Evolutionary conservation across 1,140 invertebrate genomes (phyloP), one percentile per base, ranked within the genome.

Genomic region (Leptinotarsa undecemlineata): DNA sequence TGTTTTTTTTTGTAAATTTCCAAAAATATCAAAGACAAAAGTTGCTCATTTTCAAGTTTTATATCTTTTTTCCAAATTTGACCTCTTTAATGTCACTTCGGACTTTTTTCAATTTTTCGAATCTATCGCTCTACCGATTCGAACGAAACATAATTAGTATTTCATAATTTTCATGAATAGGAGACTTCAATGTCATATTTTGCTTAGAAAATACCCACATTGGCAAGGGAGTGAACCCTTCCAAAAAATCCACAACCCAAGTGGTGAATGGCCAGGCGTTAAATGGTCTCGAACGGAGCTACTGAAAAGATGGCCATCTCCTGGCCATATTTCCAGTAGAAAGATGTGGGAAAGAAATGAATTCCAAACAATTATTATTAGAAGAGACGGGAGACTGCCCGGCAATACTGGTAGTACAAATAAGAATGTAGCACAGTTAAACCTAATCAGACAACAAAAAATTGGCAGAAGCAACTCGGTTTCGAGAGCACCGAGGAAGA

Each of bases 401-500:
- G 1, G 26, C 19, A 63, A 23, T 19, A 4, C 62, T 63, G 62
- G 62, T 4, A 63, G 62, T 13, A 63, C 62, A 63, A 19, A n/a
- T n/a, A 26, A 4, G 26, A 63, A 4, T 13, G 23, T 19, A 63
- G 62, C 14, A 17, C 14, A 20, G 19, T 17, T 4, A n/a, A 63
- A n/a, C 4, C 15, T 19, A 63, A 4, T 3, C 14, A 19, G 6
- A 20, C 26, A 26, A 6, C 26, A 0, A 6, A 26, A 26, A 4
- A 4, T 26, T 26, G 26, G 4, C 26, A 4, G 15, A 63, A 17
- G 62, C 62, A 63, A 63, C 62, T 63, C 62, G 4, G 3, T 63
- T 14, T 20, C 62, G 5, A 13, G 6, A 17, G 20, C 14, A 17
- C 80, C 83, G 74, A 63, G 83, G n/a, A 33, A 47, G 8, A 68